Evolutionary conservation across 2,888 invertebrate genomes (phyloP).

Genomic region (Hydropsyche betteni): DNA sequence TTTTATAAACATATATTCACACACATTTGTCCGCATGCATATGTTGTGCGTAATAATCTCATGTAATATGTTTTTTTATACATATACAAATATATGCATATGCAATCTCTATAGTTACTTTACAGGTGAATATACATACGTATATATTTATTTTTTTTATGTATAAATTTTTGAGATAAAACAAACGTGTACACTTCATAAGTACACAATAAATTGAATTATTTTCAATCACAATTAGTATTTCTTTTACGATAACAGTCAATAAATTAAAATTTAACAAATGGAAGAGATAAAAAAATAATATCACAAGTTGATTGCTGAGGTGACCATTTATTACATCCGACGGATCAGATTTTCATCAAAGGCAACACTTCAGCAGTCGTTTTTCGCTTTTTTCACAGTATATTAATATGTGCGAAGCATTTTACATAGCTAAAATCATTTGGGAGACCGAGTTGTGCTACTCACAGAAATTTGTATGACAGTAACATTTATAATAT

Average conservation of each 20-base stretch:
- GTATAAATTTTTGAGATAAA: slow-evolving; percentile 11
- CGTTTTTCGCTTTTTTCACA: too few relatives aligned
- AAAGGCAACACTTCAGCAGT: too few relatives aligned
- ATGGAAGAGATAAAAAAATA: slow-evolving; percentile 38
- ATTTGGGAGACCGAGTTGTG: too few relatives aligned
- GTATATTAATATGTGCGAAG: too few relatives aligned
- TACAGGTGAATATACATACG: slow-evolving; percentile 7
- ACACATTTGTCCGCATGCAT: background rate
- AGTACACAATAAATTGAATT: slow-evolving; percentile 14
- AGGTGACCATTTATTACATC: background rate
- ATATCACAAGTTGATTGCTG: slow-evolving; percentile 17
- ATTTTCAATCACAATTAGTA: background rate
- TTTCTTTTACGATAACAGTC: slow-evolving; percentile 21
- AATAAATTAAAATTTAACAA: slow-evolving; percentile 37
- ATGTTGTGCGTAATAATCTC: background rate
- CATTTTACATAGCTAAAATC: too few relatives aligned
- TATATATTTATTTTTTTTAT: slow-evolving; percentile 19
- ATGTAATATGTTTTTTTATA: slow-evolving; percentile 24
- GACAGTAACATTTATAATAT: too few relatives aligned
- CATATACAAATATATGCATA: slow-evolving; percentile 17
- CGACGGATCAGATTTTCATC: too few relatives aligned
- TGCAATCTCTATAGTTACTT: background rate
- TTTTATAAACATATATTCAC: background rate
- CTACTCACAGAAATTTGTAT: too few relatives aligned
- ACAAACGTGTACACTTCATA: slow-evolving; percentile 6